Conservation (phyloP, 2,888 invertebrate genomes). For the Andrena marginata region DNA sequence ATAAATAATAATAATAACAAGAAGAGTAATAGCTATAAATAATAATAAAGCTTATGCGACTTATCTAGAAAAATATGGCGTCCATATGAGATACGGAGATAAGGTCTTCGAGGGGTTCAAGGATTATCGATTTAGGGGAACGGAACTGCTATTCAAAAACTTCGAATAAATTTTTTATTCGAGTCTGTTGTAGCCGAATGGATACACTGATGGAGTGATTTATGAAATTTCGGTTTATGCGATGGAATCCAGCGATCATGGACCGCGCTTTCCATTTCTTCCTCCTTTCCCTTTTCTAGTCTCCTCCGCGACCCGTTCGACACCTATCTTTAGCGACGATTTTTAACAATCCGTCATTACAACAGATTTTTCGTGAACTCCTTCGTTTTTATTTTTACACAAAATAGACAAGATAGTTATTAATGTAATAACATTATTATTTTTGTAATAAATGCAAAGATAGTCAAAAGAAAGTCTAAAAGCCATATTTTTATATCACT, state of each 20-base stretch:
- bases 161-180: not conserved
- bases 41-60: too few relatives aligned
- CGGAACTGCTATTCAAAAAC: not conserved
- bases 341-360: conserved; percentile 7
- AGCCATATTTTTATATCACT: too few relatives aligned
- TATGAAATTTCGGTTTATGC: conserved; percentile 79
- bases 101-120: too few relatives aligned
- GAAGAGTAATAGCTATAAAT: too few relatives aligned
- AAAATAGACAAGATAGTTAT: too few relatives aligned
- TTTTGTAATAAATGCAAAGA: too few relatives aligned
- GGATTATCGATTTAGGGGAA: not conserved
- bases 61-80: too few relatives aligned
- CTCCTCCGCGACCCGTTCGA: not conserved
- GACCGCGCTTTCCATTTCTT: conserved; percentile 61
- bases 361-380: conserved; percentile 5
- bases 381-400: conserved; percentile 1
- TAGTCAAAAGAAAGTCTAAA: too few relatives aligned
- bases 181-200: not conserved
- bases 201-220: conserved; percentile 70
- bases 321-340: conserved; percentile 13
- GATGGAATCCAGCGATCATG: conserved; percentile 65
- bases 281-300: conserved; percentile 57
- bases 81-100: too few relatives aligned
- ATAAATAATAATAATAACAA: too few relatives aligned
- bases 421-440: too few relatives aligned